Conservation (phyloP, 2,113 vertebrate species). For the Benitochromis conjunctus region DNA sequence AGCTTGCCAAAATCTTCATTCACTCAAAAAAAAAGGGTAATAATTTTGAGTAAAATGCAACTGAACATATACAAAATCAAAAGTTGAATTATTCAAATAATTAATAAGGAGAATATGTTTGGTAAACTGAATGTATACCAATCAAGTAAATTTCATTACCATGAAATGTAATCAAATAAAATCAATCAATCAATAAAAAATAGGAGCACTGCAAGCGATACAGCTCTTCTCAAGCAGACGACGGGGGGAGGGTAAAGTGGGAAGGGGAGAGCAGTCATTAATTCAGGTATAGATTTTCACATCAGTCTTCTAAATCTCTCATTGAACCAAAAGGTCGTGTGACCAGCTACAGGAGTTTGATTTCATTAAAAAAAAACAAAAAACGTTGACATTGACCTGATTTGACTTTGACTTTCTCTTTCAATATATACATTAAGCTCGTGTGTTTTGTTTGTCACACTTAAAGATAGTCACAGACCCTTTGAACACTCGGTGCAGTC, state of each 20-base stretch:
- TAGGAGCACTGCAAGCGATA: not conserved
- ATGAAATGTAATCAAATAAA: not conserved
- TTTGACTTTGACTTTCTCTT: not conserved
- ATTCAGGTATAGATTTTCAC: not conserved
- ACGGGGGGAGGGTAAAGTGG: not conserved
- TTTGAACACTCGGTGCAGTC: not conserved
- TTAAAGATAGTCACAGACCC: not conserved
- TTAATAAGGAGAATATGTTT: not conserved
- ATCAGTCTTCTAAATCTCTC: not conserved
- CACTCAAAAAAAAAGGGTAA: not conserved
- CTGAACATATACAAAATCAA: not conserved
- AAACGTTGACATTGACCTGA: not conserved
- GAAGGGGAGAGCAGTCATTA: not conserved
- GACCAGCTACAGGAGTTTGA: not conserved
- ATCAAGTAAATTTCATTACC: not conserved
- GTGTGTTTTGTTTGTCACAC: accelerated
- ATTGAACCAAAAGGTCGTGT: not conserved
- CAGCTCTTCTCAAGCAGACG: not conserved
- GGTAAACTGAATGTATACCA: not conserved
- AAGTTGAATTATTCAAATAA: not conserved
- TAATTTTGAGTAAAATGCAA: not conserved
- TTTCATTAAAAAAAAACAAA: accelerated
- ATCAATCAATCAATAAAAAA: not conserved
- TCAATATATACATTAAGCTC: not conserved
- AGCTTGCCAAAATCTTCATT: not conserved